phyloP scores from a whole-genome alignment of 2,113 vertebrate species.

The Eretmochelys imbricata region DNA sequence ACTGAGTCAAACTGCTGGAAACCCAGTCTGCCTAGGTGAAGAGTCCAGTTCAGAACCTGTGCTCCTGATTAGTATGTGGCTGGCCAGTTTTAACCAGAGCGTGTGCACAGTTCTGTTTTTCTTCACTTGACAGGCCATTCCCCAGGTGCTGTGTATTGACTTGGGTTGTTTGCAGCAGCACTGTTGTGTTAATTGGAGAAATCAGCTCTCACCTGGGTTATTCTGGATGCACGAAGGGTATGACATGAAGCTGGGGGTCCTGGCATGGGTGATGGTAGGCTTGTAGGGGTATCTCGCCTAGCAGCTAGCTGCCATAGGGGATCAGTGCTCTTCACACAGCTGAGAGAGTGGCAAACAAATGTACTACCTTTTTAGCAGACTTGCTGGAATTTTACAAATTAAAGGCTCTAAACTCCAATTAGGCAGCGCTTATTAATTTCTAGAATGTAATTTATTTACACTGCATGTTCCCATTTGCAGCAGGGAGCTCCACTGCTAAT shows the following conservation, averaged over 20 bases:
- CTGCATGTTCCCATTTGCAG: not conserved
- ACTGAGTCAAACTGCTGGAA: not conserved
- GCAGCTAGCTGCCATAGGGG: not conserved
- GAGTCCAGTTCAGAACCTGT: not conserved
- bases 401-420: conserved; percentile 26
- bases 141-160: not conserved
- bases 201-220: not conserved
- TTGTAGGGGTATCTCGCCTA: not conserved
- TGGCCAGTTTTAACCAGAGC: not conserved
- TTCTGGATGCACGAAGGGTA: fast-evolving
- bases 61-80: fast-evolving
- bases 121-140: not conserved
- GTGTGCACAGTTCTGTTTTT: not conserved
- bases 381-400: conserved; percentile 1
- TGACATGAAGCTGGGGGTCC: not conserved
- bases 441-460: not conserved
- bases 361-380: not conserved
- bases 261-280: fast-evolving
- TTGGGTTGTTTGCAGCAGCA: not conserved
- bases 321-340: not conserved
- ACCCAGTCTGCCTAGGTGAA: not conserved
- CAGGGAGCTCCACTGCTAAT: not conserved
- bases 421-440: conserved; percentile 24
- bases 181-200: conserved; percentile 14
- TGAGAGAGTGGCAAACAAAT: not conserved